These are phyloP conservation scores for Xerus inauris DNA, from an alignment of 2,113 vertebrate genomes.

Conservation along the genomic window DNA sequence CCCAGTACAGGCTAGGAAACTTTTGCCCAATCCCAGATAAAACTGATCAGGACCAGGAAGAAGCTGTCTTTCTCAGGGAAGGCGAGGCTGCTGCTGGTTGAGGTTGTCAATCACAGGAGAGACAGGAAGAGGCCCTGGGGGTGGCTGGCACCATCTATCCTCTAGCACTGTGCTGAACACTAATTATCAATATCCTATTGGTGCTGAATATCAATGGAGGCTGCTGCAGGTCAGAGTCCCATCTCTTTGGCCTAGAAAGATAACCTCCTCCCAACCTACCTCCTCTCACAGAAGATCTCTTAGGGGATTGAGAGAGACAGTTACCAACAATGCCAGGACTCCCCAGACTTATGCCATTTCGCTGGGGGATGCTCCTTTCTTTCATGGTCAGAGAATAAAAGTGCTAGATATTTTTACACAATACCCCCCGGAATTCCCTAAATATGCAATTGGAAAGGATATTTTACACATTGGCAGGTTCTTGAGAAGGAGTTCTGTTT, in stretches of 20 bases:
- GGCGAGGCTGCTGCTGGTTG: no score
- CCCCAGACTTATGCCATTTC: not conserved
- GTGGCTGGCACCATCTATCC: not conserved
- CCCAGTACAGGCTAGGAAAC: not conserved
- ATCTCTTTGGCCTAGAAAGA: not conserved
- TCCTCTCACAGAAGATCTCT: fast-evolving
- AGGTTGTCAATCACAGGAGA: not conserved
- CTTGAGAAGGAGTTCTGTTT: slow-evolving; percentile 7
- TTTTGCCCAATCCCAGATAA: fast-evolving
- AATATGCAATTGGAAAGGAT: not conserved
- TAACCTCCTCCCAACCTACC: no score
- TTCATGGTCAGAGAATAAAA: not conserved
- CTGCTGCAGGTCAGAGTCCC: fast-evolving
- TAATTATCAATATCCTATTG: no score
- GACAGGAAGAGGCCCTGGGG: not conserved
- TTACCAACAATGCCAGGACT: not conserved
- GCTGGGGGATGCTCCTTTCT: fast-evolving
- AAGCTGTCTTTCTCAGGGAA: fast-evolving
- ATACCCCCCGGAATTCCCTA: not conserved
- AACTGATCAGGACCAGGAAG: not conserved
- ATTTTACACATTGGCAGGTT: not conserved
- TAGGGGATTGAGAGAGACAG: not conserved
- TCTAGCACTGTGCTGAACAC: fast-evolving
- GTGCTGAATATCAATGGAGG: fast-evolving
- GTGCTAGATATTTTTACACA: not conserved